Evolutionary conservation across 2,113 vertebrate genomes (phyloP).

Genomic region (Phyllostomus hastatus): DNA sequence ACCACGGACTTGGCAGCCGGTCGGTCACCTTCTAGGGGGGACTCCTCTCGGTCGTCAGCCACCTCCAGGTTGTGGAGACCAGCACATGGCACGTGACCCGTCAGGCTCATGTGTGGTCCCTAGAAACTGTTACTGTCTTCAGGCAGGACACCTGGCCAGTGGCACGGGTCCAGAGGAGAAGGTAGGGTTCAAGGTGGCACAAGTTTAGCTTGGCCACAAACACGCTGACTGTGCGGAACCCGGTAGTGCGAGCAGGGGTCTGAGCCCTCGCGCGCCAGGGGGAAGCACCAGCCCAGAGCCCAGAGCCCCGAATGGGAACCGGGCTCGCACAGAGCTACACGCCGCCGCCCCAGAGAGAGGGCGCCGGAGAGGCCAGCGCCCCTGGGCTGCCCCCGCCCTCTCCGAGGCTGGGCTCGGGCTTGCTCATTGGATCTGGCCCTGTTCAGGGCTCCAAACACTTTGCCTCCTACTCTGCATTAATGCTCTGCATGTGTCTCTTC

Average conservation of each 20-base stretch:
- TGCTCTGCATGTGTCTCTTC: slow-evolving; percentile 37
- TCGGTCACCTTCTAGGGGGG: background rate
- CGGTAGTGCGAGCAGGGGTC: background rate
- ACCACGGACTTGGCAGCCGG: background rate
- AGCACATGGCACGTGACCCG: background rate
- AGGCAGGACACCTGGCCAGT: background rate
- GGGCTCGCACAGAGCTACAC: background rate
- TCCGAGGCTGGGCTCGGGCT: background rate
- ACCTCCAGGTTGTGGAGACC: background rate
- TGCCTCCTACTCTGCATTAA: background rate
- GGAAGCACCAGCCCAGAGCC: background rate
- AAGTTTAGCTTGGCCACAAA: background rate
- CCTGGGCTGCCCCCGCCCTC: rapidly evolving
- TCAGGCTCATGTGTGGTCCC: background rate
- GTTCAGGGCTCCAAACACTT: background rate
- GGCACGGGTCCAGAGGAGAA: background rate
- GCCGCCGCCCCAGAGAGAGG: background rate
- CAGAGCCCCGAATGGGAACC: background rate
- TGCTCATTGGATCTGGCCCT: background rate
- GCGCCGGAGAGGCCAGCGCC: background rate
- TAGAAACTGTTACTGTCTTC: background rate
- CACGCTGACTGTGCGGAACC: background rate
- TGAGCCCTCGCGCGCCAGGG: background rate
- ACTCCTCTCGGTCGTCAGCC: background rate
- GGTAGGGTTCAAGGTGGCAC: background rate